Conservation (phyloP, 2,797 vertebrate species). For the Oryzias dopingdopingensis region DNA sequence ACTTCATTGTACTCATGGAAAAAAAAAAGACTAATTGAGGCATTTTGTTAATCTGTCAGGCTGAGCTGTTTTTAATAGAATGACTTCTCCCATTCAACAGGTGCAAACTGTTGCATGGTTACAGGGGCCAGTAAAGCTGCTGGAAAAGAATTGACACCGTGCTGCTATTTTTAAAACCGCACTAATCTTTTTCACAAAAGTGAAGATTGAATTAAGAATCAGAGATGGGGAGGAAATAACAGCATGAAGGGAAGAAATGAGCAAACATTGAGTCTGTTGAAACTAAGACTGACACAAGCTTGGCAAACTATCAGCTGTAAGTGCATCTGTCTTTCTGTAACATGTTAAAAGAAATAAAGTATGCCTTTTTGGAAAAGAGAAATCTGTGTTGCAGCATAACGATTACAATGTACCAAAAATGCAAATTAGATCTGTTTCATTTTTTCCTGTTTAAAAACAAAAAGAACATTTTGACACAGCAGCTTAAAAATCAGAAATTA, state of each 20-base stretch:
- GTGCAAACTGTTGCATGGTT: conserved; percentile 69
- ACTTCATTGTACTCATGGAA: conserved; percentile 23
- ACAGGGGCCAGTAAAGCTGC: conserved; percentile 45
- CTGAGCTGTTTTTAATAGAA: conserved; percentile 16
- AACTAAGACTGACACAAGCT: conserved; percentile 18
- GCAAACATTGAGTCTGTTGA: conserved; percentile 16
- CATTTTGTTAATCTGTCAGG: conserved; percentile 25
- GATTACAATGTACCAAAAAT: no score
- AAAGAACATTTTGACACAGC: no score
- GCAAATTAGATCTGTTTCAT: no score
- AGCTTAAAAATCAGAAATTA: no score
- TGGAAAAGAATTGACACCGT: conserved; percentile 23
- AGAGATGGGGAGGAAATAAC: not conserved
- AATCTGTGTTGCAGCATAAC: no score
- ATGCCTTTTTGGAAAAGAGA: no score
- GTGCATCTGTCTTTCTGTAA: conserved; percentile 24
- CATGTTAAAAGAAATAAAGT: not conserved
- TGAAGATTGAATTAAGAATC: conserved; percentile 22
- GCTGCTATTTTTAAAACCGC: conserved; percentile 44
- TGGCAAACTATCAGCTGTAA: conserved; percentile 38
- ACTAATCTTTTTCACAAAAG: conserved; percentile 31
- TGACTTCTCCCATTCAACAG: conserved; percentile 54
- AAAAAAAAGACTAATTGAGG: conserved; percentile 27
- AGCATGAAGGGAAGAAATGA: not conserved
- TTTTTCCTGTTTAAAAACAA: no score